These are phyloP conservation scores for Natrix natrix DNA, from an alignment of 2,797 vertebrate species.

Conservation along the genomic window DNA sequence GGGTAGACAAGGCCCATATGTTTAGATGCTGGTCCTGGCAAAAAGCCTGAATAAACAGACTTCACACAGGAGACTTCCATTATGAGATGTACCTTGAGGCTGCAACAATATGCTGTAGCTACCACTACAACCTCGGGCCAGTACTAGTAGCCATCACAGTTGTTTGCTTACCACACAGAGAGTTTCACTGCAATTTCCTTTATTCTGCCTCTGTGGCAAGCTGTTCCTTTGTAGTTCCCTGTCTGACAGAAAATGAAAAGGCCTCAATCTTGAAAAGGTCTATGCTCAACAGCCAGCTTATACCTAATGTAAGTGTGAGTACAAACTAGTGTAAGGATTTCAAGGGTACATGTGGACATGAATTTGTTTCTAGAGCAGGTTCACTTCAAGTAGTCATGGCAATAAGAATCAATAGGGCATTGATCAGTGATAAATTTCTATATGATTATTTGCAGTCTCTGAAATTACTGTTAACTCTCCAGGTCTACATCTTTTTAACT, in stretches of 20 bases:
- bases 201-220: neutral
- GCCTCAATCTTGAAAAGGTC: neutral
- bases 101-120: neutral
- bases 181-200: neutral
- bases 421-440: neutral
- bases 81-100: conserved; percentile 17
- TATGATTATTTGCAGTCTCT: neutral
- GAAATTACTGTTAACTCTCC: neutral
- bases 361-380: neutral
- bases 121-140: conserved; percentile 10
- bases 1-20: neutral
- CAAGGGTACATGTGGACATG: neutral
- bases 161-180: conserved; percentile 12
- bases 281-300: neutral
- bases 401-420: neutral
- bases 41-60: conserved; percentile 18
- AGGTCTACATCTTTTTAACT: neutral
- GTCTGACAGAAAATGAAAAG: neutral
- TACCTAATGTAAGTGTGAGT: neutral
- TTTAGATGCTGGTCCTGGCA: conserved; percentile 22
- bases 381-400: neutral
- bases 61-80: neutral
- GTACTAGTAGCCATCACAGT: neutral
- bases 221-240: neutral
- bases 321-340: neutral